Evolutionary conservation across 2,888 invertebrate species (phyloP).

Genomic region (Ischnura elegans): DNA sequence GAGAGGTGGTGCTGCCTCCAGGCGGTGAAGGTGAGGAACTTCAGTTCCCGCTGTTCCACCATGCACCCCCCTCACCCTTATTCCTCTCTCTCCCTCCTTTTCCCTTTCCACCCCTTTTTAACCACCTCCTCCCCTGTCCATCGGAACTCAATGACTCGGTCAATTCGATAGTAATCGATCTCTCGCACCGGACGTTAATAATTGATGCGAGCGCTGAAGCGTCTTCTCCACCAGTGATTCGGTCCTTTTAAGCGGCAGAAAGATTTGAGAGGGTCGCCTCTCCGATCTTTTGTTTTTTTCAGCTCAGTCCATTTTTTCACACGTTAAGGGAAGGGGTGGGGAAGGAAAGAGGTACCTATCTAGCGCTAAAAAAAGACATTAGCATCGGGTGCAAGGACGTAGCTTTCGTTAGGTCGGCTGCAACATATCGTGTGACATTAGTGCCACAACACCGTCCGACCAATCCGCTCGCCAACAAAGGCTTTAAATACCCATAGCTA

Average conservation of each 20-base stretch:
- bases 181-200: slow-evolving; percentile 57
- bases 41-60: not conserved
- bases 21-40: slow-evolving; percentile 37
- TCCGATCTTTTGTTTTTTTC: not conserved
- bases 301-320: not conserved
- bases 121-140: not conserved
- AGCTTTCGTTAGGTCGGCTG: not conserved
- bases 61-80: not conserved
- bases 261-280: not conserved
- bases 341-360: not conserved
- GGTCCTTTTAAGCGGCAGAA: not conserved
- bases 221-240: not conserved
- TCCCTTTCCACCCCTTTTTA: not conserved
- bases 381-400: not conserved
- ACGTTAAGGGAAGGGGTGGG: not conserved
- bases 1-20: slow-evolving; percentile 29
- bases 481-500: not conserved
- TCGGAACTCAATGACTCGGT: slow-evolving; percentile 55
- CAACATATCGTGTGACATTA: not conserved
- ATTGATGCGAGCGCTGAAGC: slow-evolving; percentile 50
- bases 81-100: not conserved
- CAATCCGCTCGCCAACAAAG: not conserved
- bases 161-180: slow-evolving; percentile 63
- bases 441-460: not conserved
- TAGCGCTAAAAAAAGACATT: not conserved